A percentile compares a stretch with the other conserved stretches of the same genome.
phyloP scores from a whole-genome alignment of 2,113 vertebrate genomes.

The Micronisus gabar region DNA sequence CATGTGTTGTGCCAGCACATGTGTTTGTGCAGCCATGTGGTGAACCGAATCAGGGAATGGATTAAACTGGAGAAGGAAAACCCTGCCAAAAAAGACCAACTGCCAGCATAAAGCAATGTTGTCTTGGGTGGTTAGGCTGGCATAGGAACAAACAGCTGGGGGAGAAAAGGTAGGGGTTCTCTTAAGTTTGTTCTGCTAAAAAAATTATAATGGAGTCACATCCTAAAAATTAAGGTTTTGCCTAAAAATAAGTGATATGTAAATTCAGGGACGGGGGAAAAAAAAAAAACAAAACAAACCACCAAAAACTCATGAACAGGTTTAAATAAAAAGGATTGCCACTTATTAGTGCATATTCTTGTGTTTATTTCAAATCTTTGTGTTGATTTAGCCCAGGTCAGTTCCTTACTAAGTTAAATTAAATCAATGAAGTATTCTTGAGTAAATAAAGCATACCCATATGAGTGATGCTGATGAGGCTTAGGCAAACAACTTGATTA shows the following conservation, averaged over 20 bases:
- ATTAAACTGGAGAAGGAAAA: neutral
- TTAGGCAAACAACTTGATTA: neutral
- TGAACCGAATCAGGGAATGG: neutral
- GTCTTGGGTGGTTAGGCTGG: neutral
- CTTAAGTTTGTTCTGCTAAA: neutral
- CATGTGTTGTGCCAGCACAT: neutral
- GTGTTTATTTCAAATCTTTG: neutral
- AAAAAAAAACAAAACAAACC: too few species aligned
- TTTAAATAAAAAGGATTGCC: neutral
- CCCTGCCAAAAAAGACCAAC: neutral
- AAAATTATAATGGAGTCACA: neutral
- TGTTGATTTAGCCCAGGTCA: neutral
- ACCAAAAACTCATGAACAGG: neutral
- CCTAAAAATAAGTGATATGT: neutral
- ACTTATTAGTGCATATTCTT: neutral
- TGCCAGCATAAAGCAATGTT: neutral
- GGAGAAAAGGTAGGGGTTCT: neutral
- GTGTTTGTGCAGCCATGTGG: neutral
- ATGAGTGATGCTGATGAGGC: accelerated
- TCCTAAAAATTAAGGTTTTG: neutral
- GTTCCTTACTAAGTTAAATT: neutral
- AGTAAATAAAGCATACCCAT: neutral
- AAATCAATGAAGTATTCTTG: neutral
- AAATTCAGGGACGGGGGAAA: neutral
- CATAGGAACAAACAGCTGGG: neutral